phyloP scores from a whole-genome alignment of 2,113 vertebrate species.

The Erythrocercus mccallii region DNA sequence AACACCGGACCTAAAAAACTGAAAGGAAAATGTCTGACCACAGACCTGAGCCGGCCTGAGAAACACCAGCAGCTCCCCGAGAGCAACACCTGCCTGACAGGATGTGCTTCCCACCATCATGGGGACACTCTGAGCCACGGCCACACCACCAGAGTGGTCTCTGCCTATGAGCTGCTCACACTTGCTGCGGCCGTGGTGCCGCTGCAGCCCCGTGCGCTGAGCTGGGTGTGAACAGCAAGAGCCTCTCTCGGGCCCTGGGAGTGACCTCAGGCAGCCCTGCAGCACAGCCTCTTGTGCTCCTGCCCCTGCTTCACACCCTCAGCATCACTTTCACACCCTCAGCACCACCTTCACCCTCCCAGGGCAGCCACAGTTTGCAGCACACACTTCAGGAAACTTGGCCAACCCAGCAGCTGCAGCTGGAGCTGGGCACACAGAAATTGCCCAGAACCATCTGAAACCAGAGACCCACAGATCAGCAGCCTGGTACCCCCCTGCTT shows the following conservation, averaged over 20 bases:
- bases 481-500: background rate
- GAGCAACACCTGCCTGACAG: background rate
- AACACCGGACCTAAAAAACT: background rate
- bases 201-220: accelerated
- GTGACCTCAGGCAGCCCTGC: background rate
- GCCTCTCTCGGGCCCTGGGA: accelerated
- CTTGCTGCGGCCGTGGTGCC: accelerated
- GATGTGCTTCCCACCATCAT: accelerated
- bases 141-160: accelerated
- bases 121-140: accelerated
- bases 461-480: background rate
- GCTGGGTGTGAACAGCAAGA: background rate
- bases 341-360: accelerated
- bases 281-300: accelerated
- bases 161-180: background rate
- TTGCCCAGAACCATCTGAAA: background rate
- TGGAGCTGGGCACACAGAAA: background rate
- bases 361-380: accelerated
- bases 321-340: accelerated
- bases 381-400: accelerated
- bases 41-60: background rate
- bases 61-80: accelerated
- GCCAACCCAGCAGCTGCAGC: background rate
- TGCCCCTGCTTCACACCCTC: background rate
- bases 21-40: background rate